These are phyloP conservation scores for Formicarius rufipectus DNA, from an alignment of 2,113 vertebrate genomes.

Conservation along the genomic window DNA sequence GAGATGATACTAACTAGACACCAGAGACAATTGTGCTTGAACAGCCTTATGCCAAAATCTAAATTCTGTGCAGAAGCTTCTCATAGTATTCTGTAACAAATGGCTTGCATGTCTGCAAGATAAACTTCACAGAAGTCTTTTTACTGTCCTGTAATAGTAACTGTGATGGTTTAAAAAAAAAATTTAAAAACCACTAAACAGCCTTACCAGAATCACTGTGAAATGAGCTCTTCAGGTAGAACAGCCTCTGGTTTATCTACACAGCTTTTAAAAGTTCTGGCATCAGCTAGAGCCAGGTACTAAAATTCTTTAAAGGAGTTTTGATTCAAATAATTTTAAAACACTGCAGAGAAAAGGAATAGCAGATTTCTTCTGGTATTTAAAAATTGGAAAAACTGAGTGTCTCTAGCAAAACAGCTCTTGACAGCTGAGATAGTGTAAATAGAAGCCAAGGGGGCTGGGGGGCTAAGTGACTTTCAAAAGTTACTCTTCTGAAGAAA, in stretches of 20 bases:
- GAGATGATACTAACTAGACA: fast-evolving
- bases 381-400: background rate
- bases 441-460: fast-evolving
- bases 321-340: background rate
- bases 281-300: background rate
- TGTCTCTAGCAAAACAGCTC: background rate
- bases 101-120: background rate
- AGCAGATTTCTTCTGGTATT: background rate
- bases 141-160: background rate
- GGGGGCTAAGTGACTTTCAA: background rate
- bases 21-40: background rate
- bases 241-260: background rate
- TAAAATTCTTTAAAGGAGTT: background rate
- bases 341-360: background rate
- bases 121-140: background rate
- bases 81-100: background rate
- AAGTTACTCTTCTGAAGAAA: background rate
- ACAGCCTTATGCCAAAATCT: background rate
- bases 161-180: background rate
- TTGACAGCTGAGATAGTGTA: background rate
- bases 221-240: background rate
- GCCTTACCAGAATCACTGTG: fast-evolving
- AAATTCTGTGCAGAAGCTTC: background rate
- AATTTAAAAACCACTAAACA: fast-evolving
- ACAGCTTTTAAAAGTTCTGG: background rate